Base-by-base conservation (phyloP, 1,140 invertebrate genomes). In the Whitmania pigra region DNA sequence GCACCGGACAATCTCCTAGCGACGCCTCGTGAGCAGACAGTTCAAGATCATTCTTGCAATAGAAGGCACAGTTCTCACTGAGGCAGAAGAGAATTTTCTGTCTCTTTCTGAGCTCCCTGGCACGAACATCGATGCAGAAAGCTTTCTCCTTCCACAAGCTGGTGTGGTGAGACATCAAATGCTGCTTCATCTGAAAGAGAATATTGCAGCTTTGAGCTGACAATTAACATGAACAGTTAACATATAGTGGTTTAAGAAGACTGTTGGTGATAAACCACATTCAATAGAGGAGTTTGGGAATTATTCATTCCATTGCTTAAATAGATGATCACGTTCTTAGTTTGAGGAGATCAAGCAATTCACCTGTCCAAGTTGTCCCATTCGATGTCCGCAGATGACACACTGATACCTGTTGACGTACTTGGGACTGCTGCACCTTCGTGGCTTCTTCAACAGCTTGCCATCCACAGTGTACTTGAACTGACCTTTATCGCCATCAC, bases 61-160 rank as follows among this genome's bases (percentile, higher is more conserved):
- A 70, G 69, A 70, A 70, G 18, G 31, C 43, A 22, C 69, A 70
- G 25, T 53, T 36, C 43, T n/a, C 18, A 2, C 53, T 25, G 49
- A 25, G 53, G 49, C 69, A 70, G 69, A 70, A 70, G 53, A 70
- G 36, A 70, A 70, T 49, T n/a, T 53, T 70, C 29, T 70, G 69
- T 53, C 69, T 40, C 53, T 70, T 70, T 20, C 69, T 20, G 20
- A 70, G 69, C 53, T 70, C 69, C 31, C 53, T 36, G 22, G 69
- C 69, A 22, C 69, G 69, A 70, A 36, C 31, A 22, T 70, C 69
- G n/a, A 70, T 70, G 43, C 69, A 70, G 25, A 22, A 22, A 63
- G 57, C 57, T 25, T 22, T 63, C 18, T 63, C 57, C 22, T 13
- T 25, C 22, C 22, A 63, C 29, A 63, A 13, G 11, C 18, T 31